Evolutionary conservation across 2,113 vertebrate genomes (phyloP).

Genomic region (Phylloscopus trochiloides): DNA sequence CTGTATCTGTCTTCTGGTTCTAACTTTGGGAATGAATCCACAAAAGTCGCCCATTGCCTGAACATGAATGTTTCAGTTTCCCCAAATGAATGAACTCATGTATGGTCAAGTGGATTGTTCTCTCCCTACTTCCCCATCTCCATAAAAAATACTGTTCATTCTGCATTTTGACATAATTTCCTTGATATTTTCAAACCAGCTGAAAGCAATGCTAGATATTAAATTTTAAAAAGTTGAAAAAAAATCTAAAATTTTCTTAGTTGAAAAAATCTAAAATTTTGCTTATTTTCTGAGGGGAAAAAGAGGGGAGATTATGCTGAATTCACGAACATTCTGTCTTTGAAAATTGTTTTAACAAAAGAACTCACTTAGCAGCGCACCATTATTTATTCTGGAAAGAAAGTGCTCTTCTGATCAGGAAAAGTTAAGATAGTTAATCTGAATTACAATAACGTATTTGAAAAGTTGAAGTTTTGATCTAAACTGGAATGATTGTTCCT

Average conservation of each 20-base stretch:
- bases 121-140: not conserved
- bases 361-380: not conserved
- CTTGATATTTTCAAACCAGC: not conserved
- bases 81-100: fast-evolving
- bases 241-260: not conserved
- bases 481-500: not conserved
- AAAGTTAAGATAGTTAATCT: not conserved
- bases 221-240: not conserved
- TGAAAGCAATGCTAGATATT: not conserved
- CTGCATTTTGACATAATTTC: not conserved
- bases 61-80: not conserved
- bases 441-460: not conserved
- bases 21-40: not conserved
- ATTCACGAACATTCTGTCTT: not conserved
- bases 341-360: not conserved
- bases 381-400: not conserved
- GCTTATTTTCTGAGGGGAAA: not conserved
- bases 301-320: not conserved
- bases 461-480: not conserved
- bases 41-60: not conserved
- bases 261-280: not conserved
- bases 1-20: not conserved
- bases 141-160: not conserved
- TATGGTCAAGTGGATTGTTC: not conserved
- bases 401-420: not conserved